Base-by-base conservation (phyloP, 2,113 vertebrate species). In the Platysternon megacephalum region DNA sequence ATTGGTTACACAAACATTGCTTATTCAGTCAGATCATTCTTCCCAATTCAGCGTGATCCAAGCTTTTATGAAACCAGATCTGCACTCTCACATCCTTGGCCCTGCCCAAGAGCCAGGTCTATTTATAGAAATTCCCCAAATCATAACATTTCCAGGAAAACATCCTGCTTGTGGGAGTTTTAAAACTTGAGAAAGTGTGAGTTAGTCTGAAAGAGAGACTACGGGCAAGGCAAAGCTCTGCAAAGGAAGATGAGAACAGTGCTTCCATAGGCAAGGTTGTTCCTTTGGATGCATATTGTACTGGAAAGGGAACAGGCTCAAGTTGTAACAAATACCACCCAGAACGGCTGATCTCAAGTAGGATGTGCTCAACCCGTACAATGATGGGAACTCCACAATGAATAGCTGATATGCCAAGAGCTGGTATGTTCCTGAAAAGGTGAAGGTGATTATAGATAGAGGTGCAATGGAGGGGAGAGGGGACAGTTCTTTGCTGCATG, bases 331-430 rank as follows among this genome's bases (percentile, higher is more conserved):
- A 28, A 81, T 48, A 48, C 58, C 46, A 24, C 58, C 32, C 16
- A 58, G 10, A 80, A 46, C n/a, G 19, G 10, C 10, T 81, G 46
- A 61, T 39, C 51, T 32, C 17, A 21, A 44, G 22, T 46, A 44
- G 44, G 17, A 44, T 39, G 51, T 8, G n/a, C 88, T 81, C 51
- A 72, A 56, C 44, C 35, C 79, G 68, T 0, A 0, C 35, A 68
- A 8, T 0, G 2, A 6, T 1, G 22, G 28, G 39, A 46, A 51
- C 51, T n/a, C 56, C 56, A 46, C 49, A 13, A 49, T 35, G 26
- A 79, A 42, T 48, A 35, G 80, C 0, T 32, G 42, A 46, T 4
- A 0, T 51, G 58, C 55, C 2, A 55, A 68, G 55, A 8, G 10
- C 92, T 68, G 79, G 39, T 42, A 29, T 0, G 2, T 6, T 90